Evolutionary conservation across 2,113 vertebrate genomes (phyloP).

Genomic region (Trematocara unimaculatum): DNA sequence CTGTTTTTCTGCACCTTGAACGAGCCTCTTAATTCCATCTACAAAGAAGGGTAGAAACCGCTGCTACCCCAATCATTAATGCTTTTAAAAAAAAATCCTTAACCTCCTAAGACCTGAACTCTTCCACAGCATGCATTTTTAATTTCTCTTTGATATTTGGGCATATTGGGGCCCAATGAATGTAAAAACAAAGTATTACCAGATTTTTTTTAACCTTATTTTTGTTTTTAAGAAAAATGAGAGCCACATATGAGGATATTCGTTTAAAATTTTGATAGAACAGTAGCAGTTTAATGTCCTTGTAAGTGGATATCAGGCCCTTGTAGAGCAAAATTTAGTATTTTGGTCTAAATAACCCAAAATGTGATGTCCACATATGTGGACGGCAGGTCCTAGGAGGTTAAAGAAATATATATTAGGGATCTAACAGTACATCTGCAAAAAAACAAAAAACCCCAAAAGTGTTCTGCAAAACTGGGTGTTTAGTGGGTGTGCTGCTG

Average conservation of each 20-base stretch:
- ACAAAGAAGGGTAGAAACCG: background rate
- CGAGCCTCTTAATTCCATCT: background rate
- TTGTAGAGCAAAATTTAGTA: background rate
- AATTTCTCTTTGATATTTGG: background rate
- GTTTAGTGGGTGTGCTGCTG: background rate
- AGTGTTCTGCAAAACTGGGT: background rate
- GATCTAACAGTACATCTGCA: background rate
- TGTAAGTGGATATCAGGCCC: background rate
- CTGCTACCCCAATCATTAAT: background rate
- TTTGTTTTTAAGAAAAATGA: background rate
- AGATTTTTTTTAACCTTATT: background rate
- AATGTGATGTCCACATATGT: background rate
- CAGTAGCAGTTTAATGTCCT: background rate
- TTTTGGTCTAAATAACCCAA: background rate
- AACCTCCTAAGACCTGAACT: background rate
- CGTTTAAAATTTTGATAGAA: accelerated
- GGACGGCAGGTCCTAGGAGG: background rate
- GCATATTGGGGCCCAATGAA: background rate
- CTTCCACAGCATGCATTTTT: background rate
- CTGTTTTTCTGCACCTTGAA: background rate
- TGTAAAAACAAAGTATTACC: background rate
- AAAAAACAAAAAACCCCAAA: background rate
- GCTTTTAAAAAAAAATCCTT: background rate
- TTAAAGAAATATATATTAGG: background rate
- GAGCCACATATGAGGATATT: background rate